Percentiles rank a stretch among this genome's conserved stretches.
Evolutionary conservation across 1,140 invertebrate genomes (phyloP).

Genomic region (Neoseiulus cucumeris): DNA sequence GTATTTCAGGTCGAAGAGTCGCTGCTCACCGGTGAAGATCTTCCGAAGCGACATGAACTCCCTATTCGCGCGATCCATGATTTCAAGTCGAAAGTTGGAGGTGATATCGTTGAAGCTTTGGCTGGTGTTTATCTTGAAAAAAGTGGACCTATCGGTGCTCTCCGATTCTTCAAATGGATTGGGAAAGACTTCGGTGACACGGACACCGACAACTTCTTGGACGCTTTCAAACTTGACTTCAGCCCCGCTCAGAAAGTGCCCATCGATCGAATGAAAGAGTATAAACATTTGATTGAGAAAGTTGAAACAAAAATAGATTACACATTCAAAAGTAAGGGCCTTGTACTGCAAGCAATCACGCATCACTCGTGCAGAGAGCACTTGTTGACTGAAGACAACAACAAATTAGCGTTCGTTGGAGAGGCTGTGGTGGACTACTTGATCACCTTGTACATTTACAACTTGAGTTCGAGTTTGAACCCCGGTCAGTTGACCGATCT

Average conservation of each 20-base stretch:
- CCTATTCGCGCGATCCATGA: not conserved
- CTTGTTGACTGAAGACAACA: conserved; percentile 35
- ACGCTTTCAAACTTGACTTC: not conserved
- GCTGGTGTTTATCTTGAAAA: not conserved
- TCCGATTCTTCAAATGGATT: not conserved
- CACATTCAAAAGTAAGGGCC: conserved; percentile 40
- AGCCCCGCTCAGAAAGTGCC: not conserved
- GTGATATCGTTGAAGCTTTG: not conserved
- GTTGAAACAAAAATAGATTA: conserved; percentile 44
- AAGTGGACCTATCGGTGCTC: not conserved
- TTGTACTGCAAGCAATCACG: conserved; percentile 31
- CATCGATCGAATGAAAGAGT: not conserved
- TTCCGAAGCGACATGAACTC: not conserved
- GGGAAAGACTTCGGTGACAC: not conserved
- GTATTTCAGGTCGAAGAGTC: not conserved
- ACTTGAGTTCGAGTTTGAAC: conserved; percentile 40
- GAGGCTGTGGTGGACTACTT: conserved; percentile 58
- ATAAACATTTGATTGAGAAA: not conserved
- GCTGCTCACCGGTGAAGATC: not conserved
- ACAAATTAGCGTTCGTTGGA: conserved; percentile 40
- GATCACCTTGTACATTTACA: conserved; percentile 66
- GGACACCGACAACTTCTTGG: not conserved
- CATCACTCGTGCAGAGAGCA: conserved; percentile 36
- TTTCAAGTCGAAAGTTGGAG: not conserved
- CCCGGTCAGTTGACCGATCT: conserved; percentile 77